phyloP scores from a whole-genome alignment of 2,797 vertebrate species.

The Crenuchus spilurus region DNA sequence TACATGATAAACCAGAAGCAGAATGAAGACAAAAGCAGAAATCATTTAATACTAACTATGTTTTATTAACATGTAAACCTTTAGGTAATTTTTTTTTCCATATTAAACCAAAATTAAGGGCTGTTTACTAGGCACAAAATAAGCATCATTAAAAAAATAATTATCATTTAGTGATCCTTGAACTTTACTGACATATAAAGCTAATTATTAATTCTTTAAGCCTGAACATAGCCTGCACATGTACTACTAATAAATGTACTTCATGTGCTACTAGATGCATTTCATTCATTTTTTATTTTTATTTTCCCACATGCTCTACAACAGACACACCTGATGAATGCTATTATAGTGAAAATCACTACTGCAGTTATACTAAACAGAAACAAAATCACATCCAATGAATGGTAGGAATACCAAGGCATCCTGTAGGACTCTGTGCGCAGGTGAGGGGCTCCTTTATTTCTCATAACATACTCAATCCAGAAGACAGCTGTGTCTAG shows the following conservation, averaged over 20 bases:
- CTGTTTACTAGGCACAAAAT: too few species aligned
- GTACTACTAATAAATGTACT: too few species aligned
- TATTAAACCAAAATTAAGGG: too few species aligned
- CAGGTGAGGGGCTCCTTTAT: slow-evolving; percentile 72
- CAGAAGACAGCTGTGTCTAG: slow-evolving; percentile 72
- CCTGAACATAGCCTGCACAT: too few species aligned
- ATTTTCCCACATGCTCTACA: slow-evolving; percentile 23
- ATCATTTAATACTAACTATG: too few species aligned
- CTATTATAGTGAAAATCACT: neutral
- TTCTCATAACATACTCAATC: slow-evolving; percentile 74
- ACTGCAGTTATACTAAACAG: slow-evolving; percentile 5
- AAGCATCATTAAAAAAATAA: too few species aligned
- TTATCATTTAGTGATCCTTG: too few species aligned
- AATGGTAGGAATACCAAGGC: slow-evolving; percentile 73
- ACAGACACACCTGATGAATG: slow-evolving; percentile 33
- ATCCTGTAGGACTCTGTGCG: slow-evolving; percentile 70
- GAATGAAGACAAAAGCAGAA: neutral
- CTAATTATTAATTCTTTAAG: too few species aligned
- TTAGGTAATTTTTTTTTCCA: too few species aligned
- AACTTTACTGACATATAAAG: too few species aligned
- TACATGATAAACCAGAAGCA: neutral
- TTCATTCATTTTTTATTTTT: slow-evolving; percentile 37
- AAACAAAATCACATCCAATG: slow-evolving; percentile 63
- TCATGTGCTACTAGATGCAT: too few species aligned
- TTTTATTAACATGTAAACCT: too few species aligned